phyloP scores from a whole-genome alignment of 2,113 vertebrate genomes.

The Symphodus melops region DNA sequence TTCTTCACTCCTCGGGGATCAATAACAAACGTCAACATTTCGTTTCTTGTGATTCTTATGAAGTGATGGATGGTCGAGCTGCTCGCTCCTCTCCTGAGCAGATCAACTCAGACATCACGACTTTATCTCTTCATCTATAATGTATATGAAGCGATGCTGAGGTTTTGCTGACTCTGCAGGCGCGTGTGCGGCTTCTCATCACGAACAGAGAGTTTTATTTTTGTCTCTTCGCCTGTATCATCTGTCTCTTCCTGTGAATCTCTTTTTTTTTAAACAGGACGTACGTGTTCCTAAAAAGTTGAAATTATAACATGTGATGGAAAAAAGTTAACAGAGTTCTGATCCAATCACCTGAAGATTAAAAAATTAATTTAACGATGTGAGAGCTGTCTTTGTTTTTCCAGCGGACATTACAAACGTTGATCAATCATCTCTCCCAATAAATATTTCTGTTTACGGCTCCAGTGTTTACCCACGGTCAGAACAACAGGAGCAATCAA shows the following conservation, averaged over 20 bases:
- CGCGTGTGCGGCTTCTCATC: background rate
- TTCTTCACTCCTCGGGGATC: conserved; percentile 9
- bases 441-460: no score
- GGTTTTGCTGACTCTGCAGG: conserved; percentile 42
- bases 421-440: no score
- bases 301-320: no score
- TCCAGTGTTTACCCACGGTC: no score
- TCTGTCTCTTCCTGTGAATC: no score
- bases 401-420: no score
- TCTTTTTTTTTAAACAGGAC: background rate
- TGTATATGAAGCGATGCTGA: background rate
- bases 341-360: no score
- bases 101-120: conserved; percentile 21
- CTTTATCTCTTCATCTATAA: conserved; percentile 49
- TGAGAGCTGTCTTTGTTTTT: no score
- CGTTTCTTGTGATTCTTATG: background rate
- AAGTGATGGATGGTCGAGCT: background rate
- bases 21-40: background rate
- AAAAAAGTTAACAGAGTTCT: no score
- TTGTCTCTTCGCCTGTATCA: background rate
- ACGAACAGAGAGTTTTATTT: conserved; percentile 4
- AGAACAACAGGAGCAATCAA: background rate
- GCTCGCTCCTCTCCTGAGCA: background rate
- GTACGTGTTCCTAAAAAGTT: no score
- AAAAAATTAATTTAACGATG: no score